Base-by-base conservation (phyloP, 37 sponge, comb jelly and placozoan species). In the Oscarella lobularis region DNA sequence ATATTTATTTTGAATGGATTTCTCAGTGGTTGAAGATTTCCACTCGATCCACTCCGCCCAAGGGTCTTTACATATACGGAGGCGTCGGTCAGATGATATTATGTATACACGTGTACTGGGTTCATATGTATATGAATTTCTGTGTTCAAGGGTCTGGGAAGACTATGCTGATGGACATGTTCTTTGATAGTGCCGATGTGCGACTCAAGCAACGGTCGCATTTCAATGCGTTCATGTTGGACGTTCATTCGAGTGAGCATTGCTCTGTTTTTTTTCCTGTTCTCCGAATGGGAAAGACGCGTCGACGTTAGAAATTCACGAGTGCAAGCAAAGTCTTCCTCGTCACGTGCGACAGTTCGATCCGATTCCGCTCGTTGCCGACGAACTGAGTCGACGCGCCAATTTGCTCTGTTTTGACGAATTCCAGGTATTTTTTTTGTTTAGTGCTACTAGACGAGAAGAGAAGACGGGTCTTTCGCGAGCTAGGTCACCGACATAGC, bases 81-180 rank as follows among this genome's bases (percentile, higher is more conserved):
- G 79, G 83, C 66, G 95, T 94, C 34, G 95, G 91, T 82, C 31
- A 31, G 60, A 2, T 5, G 1, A 3, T 33, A 3, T 1, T 36
- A 2, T 33, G 20, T 39, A 31, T 74, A 32, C n/a, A n/a, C n/a
- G n/a, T n/a, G n/a, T n/a, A n/a, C n/a, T n/a, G n/a, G n/a, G 69
- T n/a, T 0, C 36, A 38, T 37, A 38, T 33, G 40, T 3, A 1
- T 54, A 31, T 77, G 2, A 37, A 2, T 6, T 0, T 80, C 33
- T 31, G 20, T 5, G 0, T 4, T 66, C 31, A 35, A 89, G 90
- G 94, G 33, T 74, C 88, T 73, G 97, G 97, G 6, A 96, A 96
- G 87, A 96, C 97, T 14, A 96, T 96, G 97, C 37, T 96, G 70
- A 96, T 96, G 97, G 97, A 96, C 79, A 41, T 89, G 79, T 96